Percentiles rank a stretch among this genome's conserved stretches.
These are phyloP conservation scores for Drosophila neonasuta DNA, from an alignment of 2,888 invertebrate species.

Conservation along the genomic window DNA sequence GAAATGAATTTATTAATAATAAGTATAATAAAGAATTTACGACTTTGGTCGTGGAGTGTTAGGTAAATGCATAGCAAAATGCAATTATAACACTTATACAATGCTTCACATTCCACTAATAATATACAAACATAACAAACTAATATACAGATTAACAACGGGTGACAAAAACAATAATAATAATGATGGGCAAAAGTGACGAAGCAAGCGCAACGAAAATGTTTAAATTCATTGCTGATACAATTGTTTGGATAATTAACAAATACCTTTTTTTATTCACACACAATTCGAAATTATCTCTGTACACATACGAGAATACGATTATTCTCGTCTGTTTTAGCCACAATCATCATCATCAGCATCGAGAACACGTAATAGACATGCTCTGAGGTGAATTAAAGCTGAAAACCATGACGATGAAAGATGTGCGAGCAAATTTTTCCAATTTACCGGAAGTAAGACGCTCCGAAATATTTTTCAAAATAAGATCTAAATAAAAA, in stretches of 20 bases:
- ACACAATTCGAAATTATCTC: constrained; percentile 21
- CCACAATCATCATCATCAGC: not conserved
- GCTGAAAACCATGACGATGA: not conserved
- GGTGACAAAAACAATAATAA: constrained; percentile 1
- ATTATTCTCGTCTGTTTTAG: constrained; percentile 6
- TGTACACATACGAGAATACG: not conserved
- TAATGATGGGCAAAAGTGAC: constrained; percentile 9
- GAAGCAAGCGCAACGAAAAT: constrained; percentile 21
- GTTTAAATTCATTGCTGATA: constrained; percentile 25
- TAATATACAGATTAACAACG: constrained; percentile 4
- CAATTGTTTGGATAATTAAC: constrained; percentile 48
- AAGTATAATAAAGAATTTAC: constrained; percentile 23
- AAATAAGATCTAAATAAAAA: not conserved
- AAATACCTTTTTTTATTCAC: constrained; percentile 24
- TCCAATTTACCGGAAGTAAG: constrained; percentile 5
- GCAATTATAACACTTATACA: constrained; percentile 25
- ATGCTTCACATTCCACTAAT: not conserved
- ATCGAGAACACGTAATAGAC: constrained; percentile 9
- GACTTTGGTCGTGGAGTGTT: constrained; percentile 17
- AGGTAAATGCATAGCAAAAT: constrained; percentile 12
- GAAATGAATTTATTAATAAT: constrained; percentile 23
- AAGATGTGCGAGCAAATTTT: constrained; percentile 1
- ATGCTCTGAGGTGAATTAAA: constrained; percentile 11
- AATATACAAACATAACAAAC: not conserved
- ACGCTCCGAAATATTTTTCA: constrained; percentile 1